Percentiles rank a stretch among this genome's conserved stretches.
Evolutionary conservation across 2,797 vertebrate species (phyloP).

Genomic region (Botia almorhae): DNA sequence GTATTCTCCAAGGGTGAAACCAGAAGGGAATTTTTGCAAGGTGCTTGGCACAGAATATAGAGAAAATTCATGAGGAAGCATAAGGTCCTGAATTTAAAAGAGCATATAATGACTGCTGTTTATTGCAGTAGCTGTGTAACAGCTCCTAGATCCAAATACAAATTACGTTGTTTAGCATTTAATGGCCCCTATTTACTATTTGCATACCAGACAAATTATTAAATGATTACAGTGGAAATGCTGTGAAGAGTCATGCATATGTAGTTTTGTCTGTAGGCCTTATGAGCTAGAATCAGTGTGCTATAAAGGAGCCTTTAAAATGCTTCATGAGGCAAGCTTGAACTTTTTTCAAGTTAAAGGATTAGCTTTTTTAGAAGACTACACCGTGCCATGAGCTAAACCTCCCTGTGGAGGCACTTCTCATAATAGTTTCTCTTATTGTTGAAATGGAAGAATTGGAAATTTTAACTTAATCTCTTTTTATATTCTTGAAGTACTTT

Average conservation of each 20-base stretch:
- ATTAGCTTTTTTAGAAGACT: background rate
- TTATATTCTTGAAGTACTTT: background rate
- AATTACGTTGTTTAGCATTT: conserved; percentile 23
- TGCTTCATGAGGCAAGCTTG: background rate
- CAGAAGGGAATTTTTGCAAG: background rate
- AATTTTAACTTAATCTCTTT: background rate
- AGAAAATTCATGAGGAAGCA: conserved; percentile 13
- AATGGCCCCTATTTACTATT: conserved; percentile 10
- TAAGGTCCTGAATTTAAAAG: conserved; percentile 18
- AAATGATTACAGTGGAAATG: conserved; percentile 1
- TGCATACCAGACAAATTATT: conserved; percentile 20
- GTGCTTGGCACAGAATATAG: background rate
- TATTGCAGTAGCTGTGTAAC: background rate
- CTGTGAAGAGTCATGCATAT: background rate
- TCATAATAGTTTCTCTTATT: background rate
- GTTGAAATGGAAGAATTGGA: background rate
- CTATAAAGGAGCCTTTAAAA: conserved; percentile 3
- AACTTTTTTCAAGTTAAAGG: background rate
- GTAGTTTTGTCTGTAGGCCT: conserved; percentile 4
- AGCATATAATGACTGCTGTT: conserved; percentile 1
- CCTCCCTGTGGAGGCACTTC: conserved; percentile 17
- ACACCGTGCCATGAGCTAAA: background rate
- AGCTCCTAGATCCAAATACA: conserved; percentile 13
- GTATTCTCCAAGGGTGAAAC: background rate
- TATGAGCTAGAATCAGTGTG: conserved; percentile 7